phyloP scores from a whole-genome alignment of 2,113 vertebrate genomes.

The Theristicus caerulescens region DNA sequence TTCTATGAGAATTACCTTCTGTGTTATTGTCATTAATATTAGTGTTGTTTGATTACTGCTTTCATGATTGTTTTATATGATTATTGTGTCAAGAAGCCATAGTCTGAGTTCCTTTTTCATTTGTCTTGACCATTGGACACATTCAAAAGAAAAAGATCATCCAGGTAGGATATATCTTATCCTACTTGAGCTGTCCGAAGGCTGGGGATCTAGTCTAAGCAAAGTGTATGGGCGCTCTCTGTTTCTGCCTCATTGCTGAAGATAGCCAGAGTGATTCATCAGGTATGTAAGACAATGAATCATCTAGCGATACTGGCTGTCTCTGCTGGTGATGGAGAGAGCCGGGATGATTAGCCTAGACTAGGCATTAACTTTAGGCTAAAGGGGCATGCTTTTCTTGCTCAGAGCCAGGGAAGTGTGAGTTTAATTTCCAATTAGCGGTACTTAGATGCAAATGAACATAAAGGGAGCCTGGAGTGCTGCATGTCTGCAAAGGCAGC shows the following conservation, averaged over 20 bases:
- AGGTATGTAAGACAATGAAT: neutral
- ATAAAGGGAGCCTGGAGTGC: neutral
- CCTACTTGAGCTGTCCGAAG: neutral
- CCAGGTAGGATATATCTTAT: neutral
- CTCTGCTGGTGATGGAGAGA: neutral
- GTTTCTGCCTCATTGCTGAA: neutral
- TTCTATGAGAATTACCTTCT: neutral
- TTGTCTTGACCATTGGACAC: neutral
- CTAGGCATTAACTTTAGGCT: neutral
- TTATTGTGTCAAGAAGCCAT: neutral
- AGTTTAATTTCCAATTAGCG: conserved; percentile 23
- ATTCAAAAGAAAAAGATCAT: neutral
- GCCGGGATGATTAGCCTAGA: neutral
- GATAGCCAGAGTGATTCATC: neutral
- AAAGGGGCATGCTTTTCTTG: neutral
- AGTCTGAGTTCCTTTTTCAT: neutral
- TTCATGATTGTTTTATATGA: neutral
- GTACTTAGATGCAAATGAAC: conserved; percentile 6
- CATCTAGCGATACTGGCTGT: neutral
- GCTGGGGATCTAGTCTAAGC: neutral
- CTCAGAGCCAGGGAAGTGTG: neutral
- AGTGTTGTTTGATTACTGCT: neutral
- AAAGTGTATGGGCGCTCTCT: neutral
- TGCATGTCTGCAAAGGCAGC: neutral
- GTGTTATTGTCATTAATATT: neutral